phyloP scores from a whole-genome alignment of 2,888 invertebrate species.

The Coenonympha arcania region DNA sequence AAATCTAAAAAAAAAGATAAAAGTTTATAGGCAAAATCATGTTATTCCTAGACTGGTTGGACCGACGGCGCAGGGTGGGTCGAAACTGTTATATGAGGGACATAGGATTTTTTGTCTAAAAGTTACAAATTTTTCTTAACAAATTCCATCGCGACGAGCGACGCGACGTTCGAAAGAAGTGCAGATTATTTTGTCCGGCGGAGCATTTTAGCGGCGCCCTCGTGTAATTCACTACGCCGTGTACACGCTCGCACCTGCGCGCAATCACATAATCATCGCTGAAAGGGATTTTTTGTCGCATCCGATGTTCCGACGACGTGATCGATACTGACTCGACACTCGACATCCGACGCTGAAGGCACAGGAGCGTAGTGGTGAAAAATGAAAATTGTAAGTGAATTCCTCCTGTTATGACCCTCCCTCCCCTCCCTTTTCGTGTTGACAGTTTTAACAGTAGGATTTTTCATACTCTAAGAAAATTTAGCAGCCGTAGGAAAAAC shows the following conservation, averaged over 20 bases:
- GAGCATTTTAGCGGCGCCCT: conserved; percentile 43
- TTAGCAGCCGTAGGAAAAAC: too few relatives aligned
- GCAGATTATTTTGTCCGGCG: conserved; percentile 7
- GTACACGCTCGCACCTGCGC: conserved; percentile 64
- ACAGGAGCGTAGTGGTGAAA: neutral
- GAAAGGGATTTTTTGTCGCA: conserved; percentile 34
- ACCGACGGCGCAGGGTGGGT: too few relatives aligned
- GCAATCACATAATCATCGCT: conserved; percentile 48
- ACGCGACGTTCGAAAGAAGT: too few relatives aligned
- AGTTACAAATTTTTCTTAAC: too few relatives aligned
- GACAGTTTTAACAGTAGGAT: too few relatives aligned
- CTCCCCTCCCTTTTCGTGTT: too few relatives aligned
- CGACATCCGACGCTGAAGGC: conserved; percentile 6
- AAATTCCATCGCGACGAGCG: too few relatives aligned
- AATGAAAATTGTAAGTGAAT: neutral
- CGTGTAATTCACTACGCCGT: conserved; percentile 55
- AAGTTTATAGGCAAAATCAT: too few relatives aligned
- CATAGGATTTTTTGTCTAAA: neutral
- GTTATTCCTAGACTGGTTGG: too few relatives aligned
- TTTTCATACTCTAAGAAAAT: too few relatives aligned
- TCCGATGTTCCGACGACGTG: conserved; percentile 6
- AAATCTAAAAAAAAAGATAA: too few relatives aligned
- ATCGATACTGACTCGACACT: conserved; percentile 11
- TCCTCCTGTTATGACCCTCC: neutral
- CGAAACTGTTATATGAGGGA: neutral